A percentile compares a stretch with the other conserved stretches of the same genome.
Conservation (phyloP, 2,888 invertebrate genomes). For the Dicranocentrus wangi region DNA sequence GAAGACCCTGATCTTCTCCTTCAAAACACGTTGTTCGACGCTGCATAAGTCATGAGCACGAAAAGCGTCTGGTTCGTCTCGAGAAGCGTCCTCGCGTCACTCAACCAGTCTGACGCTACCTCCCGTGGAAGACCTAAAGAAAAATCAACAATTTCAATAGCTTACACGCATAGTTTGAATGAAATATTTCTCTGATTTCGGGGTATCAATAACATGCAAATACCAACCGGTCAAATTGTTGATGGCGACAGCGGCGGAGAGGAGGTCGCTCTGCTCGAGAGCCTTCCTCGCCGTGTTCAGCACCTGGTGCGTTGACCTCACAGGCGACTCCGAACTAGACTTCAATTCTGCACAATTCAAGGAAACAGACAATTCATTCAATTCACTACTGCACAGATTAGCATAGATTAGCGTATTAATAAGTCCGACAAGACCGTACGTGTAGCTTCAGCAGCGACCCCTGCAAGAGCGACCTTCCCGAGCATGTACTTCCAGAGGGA, state of each 20-base stretch:
- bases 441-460: conserved; percentile 1
- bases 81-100: conserved; percentile 67
- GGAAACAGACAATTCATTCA: too few species aligned
- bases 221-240: conserved; percentile 65
- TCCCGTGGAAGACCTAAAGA: conserved; percentile 63
- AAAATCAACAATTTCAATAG: conserved; percentile 3
- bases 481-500: conserved; percentile 68
- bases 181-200: too few species aligned
- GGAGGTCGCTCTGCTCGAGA: conserved; percentile 63
- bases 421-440: too few species aligned
- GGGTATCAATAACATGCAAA: not conserved
- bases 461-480: conserved; percentile 57
- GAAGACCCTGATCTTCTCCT: too few species aligned
- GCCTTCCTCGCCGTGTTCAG: conserved; percentile 14
- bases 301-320: conserved; percentile 13
- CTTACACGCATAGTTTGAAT: too few species aligned
- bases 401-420: too few species aligned
- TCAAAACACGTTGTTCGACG: conserved; percentile 60
- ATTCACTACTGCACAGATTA: too few species aligned
- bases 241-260: conserved; percentile 66
- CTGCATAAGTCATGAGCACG: conserved; percentile 70
- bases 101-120: conserved; percentile 69
- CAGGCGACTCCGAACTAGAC: conserved; percentile 8
- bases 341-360: too few species aligned
- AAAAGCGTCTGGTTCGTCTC: conserved; percentile 71